Conservation (phyloP, 2,113 vertebrate species). For the Hipposideros armiger region DNA sequence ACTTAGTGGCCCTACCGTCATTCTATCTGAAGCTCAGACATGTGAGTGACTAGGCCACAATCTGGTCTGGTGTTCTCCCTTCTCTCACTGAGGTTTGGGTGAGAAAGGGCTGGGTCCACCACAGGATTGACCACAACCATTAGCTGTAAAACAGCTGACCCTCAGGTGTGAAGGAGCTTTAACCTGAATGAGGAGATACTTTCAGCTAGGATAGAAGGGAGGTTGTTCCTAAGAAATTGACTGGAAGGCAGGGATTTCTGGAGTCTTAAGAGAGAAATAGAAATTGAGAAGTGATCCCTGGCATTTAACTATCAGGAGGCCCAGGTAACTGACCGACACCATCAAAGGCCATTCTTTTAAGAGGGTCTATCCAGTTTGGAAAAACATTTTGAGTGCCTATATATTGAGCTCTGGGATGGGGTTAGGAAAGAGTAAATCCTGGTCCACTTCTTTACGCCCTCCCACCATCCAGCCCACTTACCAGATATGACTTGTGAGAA, state of each 20-base stretch:
- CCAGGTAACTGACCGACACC: neutral
- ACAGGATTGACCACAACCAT: neutral
- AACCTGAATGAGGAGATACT: neutral
- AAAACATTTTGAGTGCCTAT: neutral
- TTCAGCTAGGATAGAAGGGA: neutral
- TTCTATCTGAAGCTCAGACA: neutral
- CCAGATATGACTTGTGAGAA: neutral
- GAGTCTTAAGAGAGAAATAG: neutral
- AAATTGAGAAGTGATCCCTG: conserved; percentile 30
- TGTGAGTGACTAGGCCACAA: neutral
- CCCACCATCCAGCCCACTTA: neutral
- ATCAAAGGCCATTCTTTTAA: neutral
- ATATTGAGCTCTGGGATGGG: neutral
- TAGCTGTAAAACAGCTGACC: neutral
- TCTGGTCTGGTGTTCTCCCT: neutral
- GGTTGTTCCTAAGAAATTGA: neutral
- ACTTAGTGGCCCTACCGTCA: neutral
- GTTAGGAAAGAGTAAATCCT: neutral
- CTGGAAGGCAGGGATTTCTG: neutral
- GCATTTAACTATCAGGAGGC: neutral
- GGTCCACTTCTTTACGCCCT: neutral
- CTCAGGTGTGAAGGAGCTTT: neutral
- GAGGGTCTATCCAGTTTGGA: neutral
- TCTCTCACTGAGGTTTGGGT: neutral
- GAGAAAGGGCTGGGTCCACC: neutral